Evolutionary conservation across 2,113 vertebrate species (phyloP).

Genomic region (Anguilla japonica): DNA sequence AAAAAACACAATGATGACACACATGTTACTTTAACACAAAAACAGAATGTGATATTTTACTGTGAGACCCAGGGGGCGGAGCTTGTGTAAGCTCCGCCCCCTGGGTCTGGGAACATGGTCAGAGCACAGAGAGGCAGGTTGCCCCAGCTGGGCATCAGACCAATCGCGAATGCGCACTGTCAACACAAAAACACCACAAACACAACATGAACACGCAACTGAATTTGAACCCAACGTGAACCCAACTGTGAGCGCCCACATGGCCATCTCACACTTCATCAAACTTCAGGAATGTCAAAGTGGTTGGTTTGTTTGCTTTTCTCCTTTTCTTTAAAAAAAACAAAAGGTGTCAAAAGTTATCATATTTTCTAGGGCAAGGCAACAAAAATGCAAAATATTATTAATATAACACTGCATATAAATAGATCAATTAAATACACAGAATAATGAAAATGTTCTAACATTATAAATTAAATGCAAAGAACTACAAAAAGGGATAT

Average conservation of each 20-base stretch:
- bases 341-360: constrained; percentile 43
- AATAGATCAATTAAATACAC: constrained; percentile 67
- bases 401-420: constrained; percentile 67
- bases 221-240: neutral
- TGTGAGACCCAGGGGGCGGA: neutral
- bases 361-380: constrained; percentile 37
- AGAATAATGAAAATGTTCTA: constrained; percentile 64
- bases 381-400: constrained; percentile 45
- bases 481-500: constrained; percentile 59
- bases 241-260: neutral
- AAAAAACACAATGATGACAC: neutral
- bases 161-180: neutral
- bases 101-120: neutral
- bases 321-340: constrained; percentile 9
- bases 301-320: constrained; percentile 37
- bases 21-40: constrained; percentile 57
- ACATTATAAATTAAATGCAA: constrained; percentile 64
- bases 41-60: constrained; percentile 52
- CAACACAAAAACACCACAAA: neutral
- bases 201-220: neutral
- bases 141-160: neutral
- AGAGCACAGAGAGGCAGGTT: neutral
- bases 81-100: neutral
- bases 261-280: constrained; percentile 24
- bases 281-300: constrained; percentile 65